Percentiles rank a stretch among this genome's conserved stretches.
Conservation (phyloP, 2,888 invertebrate genomes). For the Ectemnius continuus region DNA sequence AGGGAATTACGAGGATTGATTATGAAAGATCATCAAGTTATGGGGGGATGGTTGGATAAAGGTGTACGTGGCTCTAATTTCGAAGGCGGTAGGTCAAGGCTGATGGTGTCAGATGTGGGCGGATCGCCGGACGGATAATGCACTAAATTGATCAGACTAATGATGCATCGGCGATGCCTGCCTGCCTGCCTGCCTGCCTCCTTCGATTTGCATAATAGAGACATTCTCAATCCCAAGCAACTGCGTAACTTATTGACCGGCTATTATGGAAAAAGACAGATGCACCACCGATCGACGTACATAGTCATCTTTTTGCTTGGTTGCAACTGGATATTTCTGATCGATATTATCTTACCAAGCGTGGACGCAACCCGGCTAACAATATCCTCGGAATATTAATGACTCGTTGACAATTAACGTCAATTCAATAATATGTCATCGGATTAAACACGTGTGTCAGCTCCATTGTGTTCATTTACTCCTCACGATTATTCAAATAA, state of each 20-base stretch:
- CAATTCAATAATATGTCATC: too few relatives aligned
- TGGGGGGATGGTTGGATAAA: too few relatives aligned
- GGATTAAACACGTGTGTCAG: too few relatives aligned
- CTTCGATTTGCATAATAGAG: constrained; percentile 45
- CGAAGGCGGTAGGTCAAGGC: constrained; percentile 35
- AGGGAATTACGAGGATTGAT: too few relatives aligned
- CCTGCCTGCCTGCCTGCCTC: too few relatives aligned
- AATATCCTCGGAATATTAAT: too few relatives aligned
- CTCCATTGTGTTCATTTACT: too few relatives aligned
- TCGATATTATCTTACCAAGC: background rate
- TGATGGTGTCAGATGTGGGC: constrained; percentile 29
- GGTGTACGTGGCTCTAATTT: constrained; percentile 8
- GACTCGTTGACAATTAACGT: too few relatives aligned
- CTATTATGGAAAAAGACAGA: constrained; percentile 14
- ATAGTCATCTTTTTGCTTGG: constrained; percentile 1
- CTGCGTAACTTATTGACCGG: constrained; percentile 26
- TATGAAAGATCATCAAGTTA: too few relatives aligned
- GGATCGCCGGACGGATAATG: constrained; percentile 36
- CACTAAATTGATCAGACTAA: constrained; percentile 33
- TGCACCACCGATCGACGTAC: background rate
- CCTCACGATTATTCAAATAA: too few relatives aligned
- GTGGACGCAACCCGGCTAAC: too few relatives aligned
- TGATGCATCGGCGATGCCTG: constrained; percentile 32
- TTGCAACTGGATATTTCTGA: constrained; percentile 20
- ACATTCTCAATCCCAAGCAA: constrained; percentile 15